These are phyloP conservation scores for Cydia pomonella DNA, from an alignment of 1,140 invertebrate species.

Conservation along the genomic window DNA sequence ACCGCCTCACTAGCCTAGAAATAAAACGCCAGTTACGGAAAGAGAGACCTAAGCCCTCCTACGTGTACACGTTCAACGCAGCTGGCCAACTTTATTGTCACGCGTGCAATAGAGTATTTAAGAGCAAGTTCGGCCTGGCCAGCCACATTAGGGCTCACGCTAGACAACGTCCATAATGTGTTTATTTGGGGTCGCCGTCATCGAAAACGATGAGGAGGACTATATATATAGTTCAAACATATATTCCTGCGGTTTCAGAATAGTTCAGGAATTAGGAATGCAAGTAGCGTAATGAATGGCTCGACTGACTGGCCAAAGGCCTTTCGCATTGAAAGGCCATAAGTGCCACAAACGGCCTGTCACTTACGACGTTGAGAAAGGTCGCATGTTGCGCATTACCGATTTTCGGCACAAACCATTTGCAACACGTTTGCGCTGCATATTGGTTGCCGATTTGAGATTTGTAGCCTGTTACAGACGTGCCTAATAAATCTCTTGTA, in stretches of 20 bases:
- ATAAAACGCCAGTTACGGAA: too few species aligned
- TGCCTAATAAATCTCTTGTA: not conserved
- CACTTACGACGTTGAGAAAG: not conserved
- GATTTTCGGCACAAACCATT: not conserved
- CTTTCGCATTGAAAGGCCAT: not conserved
- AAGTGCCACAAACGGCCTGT: not conserved
- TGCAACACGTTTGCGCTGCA: not conserved
- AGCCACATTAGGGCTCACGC: too few species aligned
- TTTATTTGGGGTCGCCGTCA: too few species aligned
- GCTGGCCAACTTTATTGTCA: too few species aligned
- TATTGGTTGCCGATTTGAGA: slow-evolving; percentile 9
- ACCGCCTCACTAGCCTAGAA: too few species aligned
- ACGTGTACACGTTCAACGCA: too few species aligned
- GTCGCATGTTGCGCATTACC: not conserved
- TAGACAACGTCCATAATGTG: too few species aligned
- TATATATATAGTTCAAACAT: not conserved
- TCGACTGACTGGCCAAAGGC: not conserved
- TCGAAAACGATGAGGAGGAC: too few species aligned
- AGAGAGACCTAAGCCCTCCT: too few species aligned
- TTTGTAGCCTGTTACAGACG: not conserved
- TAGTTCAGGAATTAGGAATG: slow-evolving; percentile 8
- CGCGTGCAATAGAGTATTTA: too few species aligned
- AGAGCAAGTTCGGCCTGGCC: too few species aligned
- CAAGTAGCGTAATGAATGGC: slow-evolving; percentile 11
- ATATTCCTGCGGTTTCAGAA: slow-evolving; percentile 2